These are phyloP conservation scores for Bilobella aurantiaca DNA, from an alignment of 1,140 invertebrate species.

Conservation along the genomic window DNA sequence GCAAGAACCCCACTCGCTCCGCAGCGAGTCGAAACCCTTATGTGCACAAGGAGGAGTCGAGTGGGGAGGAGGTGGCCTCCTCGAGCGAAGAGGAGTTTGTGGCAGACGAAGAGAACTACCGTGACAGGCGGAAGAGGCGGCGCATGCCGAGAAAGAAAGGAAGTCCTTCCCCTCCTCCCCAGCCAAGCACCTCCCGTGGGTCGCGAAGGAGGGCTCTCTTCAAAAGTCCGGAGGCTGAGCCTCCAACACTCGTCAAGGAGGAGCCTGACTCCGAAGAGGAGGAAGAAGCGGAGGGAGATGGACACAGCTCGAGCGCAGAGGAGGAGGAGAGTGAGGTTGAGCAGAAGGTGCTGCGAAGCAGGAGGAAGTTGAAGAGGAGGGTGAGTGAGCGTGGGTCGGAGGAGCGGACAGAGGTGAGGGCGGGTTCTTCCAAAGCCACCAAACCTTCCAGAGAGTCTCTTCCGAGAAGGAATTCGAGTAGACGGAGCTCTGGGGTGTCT, in stretches of 20 bases:
- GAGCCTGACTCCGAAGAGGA: neutral
- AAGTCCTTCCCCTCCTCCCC: too few relatives aligned
- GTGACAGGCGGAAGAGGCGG: slow-evolving; percentile 2
- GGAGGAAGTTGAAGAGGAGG: neutral
- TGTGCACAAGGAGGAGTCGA: slow-evolving; percentile 1
- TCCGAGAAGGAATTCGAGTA: neutral
- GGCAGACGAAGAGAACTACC: slow-evolving; percentile 36
- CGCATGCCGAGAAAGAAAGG: neutral
- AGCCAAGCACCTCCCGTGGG: neutral
- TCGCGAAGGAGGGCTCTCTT: neutral
- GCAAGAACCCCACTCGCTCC: slow-evolving; percentile 23
- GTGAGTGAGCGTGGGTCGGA: neutral
- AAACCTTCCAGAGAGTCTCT: neutral
- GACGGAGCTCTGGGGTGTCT: neutral
- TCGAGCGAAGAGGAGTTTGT: slow-evolving; percentile 19
- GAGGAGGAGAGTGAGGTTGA: neutral
- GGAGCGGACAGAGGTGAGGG: neutral
- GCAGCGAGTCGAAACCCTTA: slow-evolving; percentile 17
- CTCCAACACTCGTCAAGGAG: neutral
- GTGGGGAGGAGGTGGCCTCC: neutral
- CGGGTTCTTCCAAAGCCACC: neutral
- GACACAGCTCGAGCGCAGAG: neutral
- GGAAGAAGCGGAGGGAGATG: neutral
- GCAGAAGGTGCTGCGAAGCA: neutral
- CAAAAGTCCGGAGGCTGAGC: neutral